phyloP scores from a whole-genome alignment of 2,797 vertebrate genomes.

The Paratrypauchen microcephalus region DNA sequence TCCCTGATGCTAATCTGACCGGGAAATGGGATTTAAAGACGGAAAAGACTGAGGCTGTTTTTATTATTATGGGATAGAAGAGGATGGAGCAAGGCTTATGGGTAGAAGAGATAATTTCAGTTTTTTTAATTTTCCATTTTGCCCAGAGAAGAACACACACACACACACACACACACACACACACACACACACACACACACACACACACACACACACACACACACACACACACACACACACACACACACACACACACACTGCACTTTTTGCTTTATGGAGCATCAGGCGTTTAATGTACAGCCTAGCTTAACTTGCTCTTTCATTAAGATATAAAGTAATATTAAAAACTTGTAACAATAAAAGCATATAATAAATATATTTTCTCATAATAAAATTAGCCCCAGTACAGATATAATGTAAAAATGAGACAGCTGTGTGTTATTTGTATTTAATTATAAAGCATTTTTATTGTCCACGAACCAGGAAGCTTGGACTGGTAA shows the following conservation, averaged over 20 bases:
- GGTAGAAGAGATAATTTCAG: slow-evolving; percentile 4
- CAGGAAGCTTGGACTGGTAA: too few species aligned
- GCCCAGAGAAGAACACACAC: background rate
- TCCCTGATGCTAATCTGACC: slow-evolving; percentile 7
- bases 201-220: too few species aligned
- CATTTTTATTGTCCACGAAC: too few species aligned
- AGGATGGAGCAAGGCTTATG: background rate
- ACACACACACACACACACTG: slow-evolving; percentile 10
- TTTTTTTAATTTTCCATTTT: slow-evolving; percentile 2
- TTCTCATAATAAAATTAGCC: too few species aligned
- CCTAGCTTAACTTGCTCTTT: background rate
- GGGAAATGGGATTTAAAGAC: slow-evolving; percentile 14
- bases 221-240: too few species aligned
- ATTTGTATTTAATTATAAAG: too few species aligned
- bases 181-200: too few species aligned
- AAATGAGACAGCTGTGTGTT: too few species aligned
- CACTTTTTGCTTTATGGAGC: background rate
- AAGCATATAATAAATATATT: background rate
- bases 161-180: too few species aligned
- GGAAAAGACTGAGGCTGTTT: slow-evolving; percentile 18
- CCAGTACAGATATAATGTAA: too few species aligned
- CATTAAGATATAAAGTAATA: background rate
- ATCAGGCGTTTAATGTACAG: too few species aligned
- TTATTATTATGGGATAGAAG: slow-evolving; percentile 10
- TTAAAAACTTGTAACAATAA: too few species aligned